These are phyloP conservation scores for Colossoma macropomum DNA, from an alignment of 2,113 vertebrate genomes.

Conservation along the genomic window DNA sequence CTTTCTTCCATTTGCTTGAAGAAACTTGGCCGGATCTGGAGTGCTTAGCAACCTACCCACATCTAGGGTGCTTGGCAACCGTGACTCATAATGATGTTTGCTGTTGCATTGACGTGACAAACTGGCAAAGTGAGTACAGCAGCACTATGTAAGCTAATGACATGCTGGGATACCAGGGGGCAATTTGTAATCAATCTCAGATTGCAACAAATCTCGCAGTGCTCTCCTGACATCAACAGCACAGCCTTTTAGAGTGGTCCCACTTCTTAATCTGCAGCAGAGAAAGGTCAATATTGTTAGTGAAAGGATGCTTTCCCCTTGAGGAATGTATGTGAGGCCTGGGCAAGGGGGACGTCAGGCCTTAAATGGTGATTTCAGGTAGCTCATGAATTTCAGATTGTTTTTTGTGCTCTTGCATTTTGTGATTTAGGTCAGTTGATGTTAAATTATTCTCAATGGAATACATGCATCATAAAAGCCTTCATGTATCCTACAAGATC, in stretches of 20 bases:
- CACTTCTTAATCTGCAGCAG: neutral
- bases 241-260: neutral
- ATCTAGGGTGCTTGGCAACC: conserved; percentile 38
- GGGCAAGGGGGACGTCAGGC: neutral
- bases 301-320: neutral
- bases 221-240: neutral
- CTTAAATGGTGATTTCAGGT: neutral
- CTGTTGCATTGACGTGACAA: conserved; percentile 43
- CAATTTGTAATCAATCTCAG: conserved; percentile 48
- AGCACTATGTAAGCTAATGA: conserved; percentile 32
- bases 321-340: neutral
- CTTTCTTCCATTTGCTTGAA: conserved; percentile 23
- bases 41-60: conserved; percentile 45
- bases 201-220: conserved; percentile 23
- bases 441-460: conserved; percentile 18
- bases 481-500: neutral
- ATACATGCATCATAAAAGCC: neutral
- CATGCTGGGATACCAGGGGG: conserved; percentile 10
- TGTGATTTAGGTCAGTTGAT: conserved; percentile 1
- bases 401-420: neutral
- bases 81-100: conserved; percentile 48
- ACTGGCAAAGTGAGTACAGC: neutral
- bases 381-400: neutral
- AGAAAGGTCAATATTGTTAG: conserved; percentile 2
- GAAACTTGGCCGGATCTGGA: conserved; percentile 6